phyloP scores from a whole-genome alignment of 2,888 invertebrate species.

The Cheilosia vernalis region DNA sequence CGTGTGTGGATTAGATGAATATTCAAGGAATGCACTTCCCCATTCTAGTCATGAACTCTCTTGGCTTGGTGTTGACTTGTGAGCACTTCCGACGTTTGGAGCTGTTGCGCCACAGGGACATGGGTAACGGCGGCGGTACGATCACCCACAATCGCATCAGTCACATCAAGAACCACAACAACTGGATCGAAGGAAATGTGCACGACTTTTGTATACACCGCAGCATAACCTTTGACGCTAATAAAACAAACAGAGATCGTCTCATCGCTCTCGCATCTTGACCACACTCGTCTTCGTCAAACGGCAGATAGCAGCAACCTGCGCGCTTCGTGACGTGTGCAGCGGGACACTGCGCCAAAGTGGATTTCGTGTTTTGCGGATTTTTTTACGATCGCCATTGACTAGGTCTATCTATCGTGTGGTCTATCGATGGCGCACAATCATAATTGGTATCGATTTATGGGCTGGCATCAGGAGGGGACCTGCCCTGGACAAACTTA shows the following conservation, averaged over 20 bases:
- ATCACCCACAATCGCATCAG: conserved; percentile 48
- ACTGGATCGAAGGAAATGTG: conserved; percentile 47
- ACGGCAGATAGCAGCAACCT: conserved; percentile 24
- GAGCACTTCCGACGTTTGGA: conserved; percentile 50
- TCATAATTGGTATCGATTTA: conserved; percentile 71
- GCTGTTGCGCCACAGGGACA: conserved; percentile 9
- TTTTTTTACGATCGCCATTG: conserved; percentile 54
- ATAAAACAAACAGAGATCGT: conserved; percentile 55
- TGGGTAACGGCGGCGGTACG: neutral
- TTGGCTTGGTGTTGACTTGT: conserved; percentile 31
- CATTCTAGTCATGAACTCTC: conserved; percentile 27
- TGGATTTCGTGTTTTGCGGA: conserved; percentile 40
- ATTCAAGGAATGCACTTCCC: conserved; percentile 12
- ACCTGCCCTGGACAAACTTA: conserved; percentile 24
- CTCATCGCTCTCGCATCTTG: conserved; percentile 35
- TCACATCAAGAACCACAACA: conserved; percentile 54
- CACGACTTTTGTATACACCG: conserved; percentile 57
- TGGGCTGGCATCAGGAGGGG: conserved; percentile 16
- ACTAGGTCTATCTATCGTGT: conserved; percentile 52
- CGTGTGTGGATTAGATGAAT: conserved; percentile 31
- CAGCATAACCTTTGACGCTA: conserved; percentile 67
- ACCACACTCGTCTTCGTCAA: conserved; percentile 64
- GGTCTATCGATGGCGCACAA: conserved; percentile 59
- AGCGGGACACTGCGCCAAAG: conserved; percentile 13
- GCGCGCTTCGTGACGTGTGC: conserved; percentile 7